Evolutionary conservation across 2,797 vertebrate genomes (phyloP).

Genomic region (Macrochelys suwanniensis): DNA sequence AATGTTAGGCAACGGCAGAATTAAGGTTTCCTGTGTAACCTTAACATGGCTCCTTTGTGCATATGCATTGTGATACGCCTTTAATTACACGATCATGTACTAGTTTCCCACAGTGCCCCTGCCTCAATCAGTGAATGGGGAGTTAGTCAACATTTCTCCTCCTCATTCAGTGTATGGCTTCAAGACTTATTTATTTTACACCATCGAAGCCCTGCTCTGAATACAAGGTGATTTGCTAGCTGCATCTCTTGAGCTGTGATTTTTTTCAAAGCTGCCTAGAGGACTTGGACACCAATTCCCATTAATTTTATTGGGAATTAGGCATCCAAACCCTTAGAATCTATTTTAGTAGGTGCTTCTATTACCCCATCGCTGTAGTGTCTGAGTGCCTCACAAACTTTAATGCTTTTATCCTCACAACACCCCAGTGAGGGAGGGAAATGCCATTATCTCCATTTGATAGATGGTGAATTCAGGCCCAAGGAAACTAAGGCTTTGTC

Average conservation of each 20-base stretch:
- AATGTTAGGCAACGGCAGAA: not conserved
- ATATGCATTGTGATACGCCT: not conserved
- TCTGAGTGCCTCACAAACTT: not conserved
- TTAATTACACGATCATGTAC: not conserved
- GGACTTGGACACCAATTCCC: not conserved
- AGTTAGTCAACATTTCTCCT: not conserved
- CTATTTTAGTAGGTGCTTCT: too few species aligned
- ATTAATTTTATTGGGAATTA: not conserved
- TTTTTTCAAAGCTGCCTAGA: not conserved
- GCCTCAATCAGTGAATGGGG: not conserved
- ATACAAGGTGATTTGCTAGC: too few species aligned
- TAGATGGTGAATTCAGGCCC: not conserved
- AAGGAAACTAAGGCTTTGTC: too few species aligned
- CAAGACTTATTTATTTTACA: not conserved
- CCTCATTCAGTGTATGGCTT: not conserved
- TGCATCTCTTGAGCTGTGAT: not conserved
- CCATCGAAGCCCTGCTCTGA: not conserved
- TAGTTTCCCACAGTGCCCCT: not conserved
- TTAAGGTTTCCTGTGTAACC: not conserved
- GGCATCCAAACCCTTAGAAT: not conserved
- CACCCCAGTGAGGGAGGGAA: not conserved
- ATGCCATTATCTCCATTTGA: too few species aligned
- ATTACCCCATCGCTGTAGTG: not conserved
- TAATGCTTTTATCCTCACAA: not conserved
- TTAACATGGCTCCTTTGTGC: not conserved